Evolutionary conservation across 2,113 vertebrate species (phyloP).

Genomic region (Callopanchax toddi): DNA sequence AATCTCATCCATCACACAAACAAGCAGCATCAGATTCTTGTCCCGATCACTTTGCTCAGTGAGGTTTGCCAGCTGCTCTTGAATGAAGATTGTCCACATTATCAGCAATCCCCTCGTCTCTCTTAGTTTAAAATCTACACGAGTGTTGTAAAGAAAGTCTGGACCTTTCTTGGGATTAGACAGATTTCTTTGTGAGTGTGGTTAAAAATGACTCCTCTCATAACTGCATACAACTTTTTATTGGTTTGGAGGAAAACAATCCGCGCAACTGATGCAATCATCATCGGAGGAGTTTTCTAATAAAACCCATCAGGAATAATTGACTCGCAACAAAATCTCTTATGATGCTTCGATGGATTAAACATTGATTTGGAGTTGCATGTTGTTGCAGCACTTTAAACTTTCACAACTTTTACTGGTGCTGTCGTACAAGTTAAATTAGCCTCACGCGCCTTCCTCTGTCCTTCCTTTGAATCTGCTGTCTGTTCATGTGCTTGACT

Average conservation of each 20-base stretch:
- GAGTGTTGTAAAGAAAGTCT: constrained; percentile 90
- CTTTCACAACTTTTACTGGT: constrained; percentile 27
- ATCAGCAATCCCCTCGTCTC: constrained; percentile 90
- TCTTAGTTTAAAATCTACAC: constrained; percentile 88
- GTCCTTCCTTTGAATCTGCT: constrained; percentile 28
- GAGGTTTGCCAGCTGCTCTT: constrained; percentile 90
- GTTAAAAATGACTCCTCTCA: constrained; percentile 44
- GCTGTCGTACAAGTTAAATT: constrained; percentile 9
- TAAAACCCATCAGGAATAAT: constrained; percentile 27
- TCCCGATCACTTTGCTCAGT: constrained; percentile 80
- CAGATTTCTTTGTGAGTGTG: constrained; percentile 82
- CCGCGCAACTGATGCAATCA: constrained; percentile 12
- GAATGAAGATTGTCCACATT: constrained; percentile 88
- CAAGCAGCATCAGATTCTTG: constrained; percentile 89
- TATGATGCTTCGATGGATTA: constrained; percentile 26
- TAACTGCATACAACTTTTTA: constrained; percentile 17
- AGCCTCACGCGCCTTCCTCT: constrained; percentile 20
- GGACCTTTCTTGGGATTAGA: constrained; percentile 88
- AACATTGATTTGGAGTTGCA: constrained; percentile 26
- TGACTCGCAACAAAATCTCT: constrained; percentile 24
- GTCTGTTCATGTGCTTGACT: constrained; percentile 29
- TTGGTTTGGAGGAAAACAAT: constrained; percentile 34
- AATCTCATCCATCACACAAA: constrained; percentile 96
- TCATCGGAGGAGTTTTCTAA: neutral
- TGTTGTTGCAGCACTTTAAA: constrained; percentile 9